phyloP scores from a whole-genome alignment of 1,140 invertebrate species.

The Teleogryllus occipitalis region DNA sequence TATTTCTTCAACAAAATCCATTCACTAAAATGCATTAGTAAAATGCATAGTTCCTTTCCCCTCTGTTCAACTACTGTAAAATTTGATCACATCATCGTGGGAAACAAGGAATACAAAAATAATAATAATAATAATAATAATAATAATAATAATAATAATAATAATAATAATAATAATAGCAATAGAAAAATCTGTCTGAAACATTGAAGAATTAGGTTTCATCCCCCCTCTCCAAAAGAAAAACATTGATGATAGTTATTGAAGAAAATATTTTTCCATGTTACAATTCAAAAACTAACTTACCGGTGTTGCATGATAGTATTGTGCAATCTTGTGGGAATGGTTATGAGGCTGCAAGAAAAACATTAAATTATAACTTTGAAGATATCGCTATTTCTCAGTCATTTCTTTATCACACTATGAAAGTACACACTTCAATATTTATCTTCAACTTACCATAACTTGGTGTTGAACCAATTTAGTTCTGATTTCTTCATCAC shows the following conservation, averaged over 20 bases:
- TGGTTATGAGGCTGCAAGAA: conserved; percentile 77
- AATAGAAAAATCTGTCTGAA: neutral
- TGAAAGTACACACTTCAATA: conserved; percentile 9
- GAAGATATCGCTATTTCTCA: neutral
- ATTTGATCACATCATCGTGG: neutral
- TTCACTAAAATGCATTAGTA: no score
- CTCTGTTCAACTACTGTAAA: neutral
- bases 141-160: neutral
- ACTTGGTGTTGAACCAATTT: conserved; percentile 66
- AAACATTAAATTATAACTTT: conserved; percentile 6
- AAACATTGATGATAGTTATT: neutral
- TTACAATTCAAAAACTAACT: conserved; percentile 26
- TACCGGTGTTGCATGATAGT: conserved; percentile 76
- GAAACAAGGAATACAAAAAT: neutral
- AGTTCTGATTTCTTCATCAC: conserved; percentile 73
- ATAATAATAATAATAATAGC: neutral
- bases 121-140: neutral
- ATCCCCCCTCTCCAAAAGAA: neutral
- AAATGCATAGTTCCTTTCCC: no score
- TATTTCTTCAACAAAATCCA: no score
- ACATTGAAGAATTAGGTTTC: neutral
- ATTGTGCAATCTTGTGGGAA: conserved; percentile 77
- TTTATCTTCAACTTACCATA: conserved; percentile 42
- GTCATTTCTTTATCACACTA: conserved; percentile 5
- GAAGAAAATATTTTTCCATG: neutral